Conservation (phyloP, 2,888 invertebrate genomes). For the Drosophila borealis region DNA sequence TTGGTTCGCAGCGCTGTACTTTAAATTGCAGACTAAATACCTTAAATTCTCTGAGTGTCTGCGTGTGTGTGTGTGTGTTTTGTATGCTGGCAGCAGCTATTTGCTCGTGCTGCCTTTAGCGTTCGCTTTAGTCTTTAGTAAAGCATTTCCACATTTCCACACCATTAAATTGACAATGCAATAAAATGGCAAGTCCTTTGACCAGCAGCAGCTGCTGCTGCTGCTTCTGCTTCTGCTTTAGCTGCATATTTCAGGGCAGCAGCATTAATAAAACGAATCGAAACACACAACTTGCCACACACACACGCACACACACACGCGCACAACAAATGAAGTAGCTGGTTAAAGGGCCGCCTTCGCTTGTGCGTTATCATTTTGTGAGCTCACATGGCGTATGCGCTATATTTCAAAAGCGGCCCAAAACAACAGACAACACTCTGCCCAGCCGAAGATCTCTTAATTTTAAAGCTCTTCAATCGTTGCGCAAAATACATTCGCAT, state of each 20-base stretch:
- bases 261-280: conserved; percentile 67
- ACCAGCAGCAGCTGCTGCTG: conserved; percentile 58
- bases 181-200: conserved; percentile 65
- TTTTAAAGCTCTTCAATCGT: conserved; percentile 67
- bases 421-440: background rate
- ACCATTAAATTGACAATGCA: conserved; percentile 81
- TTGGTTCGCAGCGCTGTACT: no score
- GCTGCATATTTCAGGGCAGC: conserved; percentile 54
- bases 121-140: conserved; percentile 49
- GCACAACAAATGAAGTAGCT: conserved; percentile 28
- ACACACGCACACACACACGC: background rate
- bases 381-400: conserved; percentile 34
- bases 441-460: conserved; percentile 50
- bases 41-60: background rate
- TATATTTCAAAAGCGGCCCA: conserved; percentile 26
- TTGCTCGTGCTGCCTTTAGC: conserved; percentile 23
- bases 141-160: conserved; percentile 73
- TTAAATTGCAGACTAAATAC: no score
- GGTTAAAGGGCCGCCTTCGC: background rate
- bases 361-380: conserved; percentile 15
- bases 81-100: conserved; percentile 39
- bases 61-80: conserved; percentile 14
- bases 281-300: conserved; percentile 10
- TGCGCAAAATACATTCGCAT: conserved; percentile 64
- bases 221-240: background rate